These are phyloP conservation scores for Arrhamphus sclerolepis DNA, from an alignment of 2,797 vertebrate genomes.

Conservation along the genomic window DNA sequence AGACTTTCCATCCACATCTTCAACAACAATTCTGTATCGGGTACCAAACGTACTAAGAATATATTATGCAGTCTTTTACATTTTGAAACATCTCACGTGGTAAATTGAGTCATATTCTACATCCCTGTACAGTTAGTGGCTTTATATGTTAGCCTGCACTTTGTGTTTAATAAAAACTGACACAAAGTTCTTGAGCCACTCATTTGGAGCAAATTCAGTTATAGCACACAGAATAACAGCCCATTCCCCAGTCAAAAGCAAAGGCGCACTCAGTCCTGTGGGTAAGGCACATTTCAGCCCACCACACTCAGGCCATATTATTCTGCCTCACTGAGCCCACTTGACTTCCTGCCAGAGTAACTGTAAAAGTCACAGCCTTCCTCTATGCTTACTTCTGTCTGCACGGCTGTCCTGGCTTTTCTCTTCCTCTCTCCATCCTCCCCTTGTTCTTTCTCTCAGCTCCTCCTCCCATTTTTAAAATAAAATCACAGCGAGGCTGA, in stretches of 20 bases:
- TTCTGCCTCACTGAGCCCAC: constrained; percentile 72
- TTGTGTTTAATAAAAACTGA: constrained; percentile 44
- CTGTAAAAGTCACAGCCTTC: constrained; percentile 48
- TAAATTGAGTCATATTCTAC: constrained; percentile 28
- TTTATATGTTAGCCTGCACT: constrained; percentile 25
- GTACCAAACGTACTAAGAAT: neutral
- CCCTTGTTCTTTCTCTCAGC: constrained; percentile 6
- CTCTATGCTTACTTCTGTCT: constrained; percentile 24
- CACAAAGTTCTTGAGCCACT: constrained; percentile 58
- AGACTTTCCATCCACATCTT: constrained; percentile 1
- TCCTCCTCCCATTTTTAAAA: constrained; percentile 19
- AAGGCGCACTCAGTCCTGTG: constrained; percentile 20
- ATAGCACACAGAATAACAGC: constrained; percentile 22
- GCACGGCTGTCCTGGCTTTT: constrained; percentile 26
- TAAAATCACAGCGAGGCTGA: constrained; percentile 4
- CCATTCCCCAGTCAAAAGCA: constrained; percentile 38
- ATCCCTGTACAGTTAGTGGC: constrained; percentile 19
- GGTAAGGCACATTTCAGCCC: constrained; percentile 47
- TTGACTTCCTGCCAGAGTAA: constrained; percentile 73
- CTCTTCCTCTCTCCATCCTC: constrained; percentile 14
- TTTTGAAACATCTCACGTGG: constrained; percentile 9
- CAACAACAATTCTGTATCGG: neutral
- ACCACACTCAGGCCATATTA: constrained; percentile 62
- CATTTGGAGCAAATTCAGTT: constrained; percentile 45
- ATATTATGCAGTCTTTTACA: neutral